Evolutionary conservation across 2,888 invertebrate species (phyloP), one percentile per base, ranked within the genome.

Genomic region (Apantesis nais): DNA sequence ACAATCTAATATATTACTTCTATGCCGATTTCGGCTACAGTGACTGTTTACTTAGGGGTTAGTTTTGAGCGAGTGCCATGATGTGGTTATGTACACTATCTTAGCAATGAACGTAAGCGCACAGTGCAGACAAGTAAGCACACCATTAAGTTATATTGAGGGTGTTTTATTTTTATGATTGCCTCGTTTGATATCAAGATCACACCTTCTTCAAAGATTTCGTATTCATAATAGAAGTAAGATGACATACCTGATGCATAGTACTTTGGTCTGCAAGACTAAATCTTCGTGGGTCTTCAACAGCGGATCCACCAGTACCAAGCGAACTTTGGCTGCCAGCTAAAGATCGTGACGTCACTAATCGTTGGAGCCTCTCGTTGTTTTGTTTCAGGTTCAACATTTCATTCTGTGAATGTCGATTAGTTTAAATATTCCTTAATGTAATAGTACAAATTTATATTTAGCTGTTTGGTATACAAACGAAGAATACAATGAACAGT

Each of bases 321-420:
- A 96, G 85, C 3, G 96, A 96, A 60, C 91, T 96, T 80, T 96
- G 96, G 70, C 96, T 96, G 29, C 96, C 96, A 9, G 96, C 96
- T 74, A 96, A 85, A 0, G 96, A 96, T 58, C 96, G 93, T 74
- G 96, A 96, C 76, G 96, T 96, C 69, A 99, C 98, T 89, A 99
- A 94, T 85, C 98, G 96, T 88, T 99, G 99, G 0, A 99, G 96
- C 39, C 99, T 96, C 89, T 99, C 99, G 90, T 99, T 99, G 93
- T 99, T 99, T 85, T 99, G 98, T 90, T 99, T 99, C 83, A 99
- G 95, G 86, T 98, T 98, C 87, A 98, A 96, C 99, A 99, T 99
- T 94, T 99, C 99, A 90, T 97, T 98, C 98, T 98, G 93, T 22
- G 68, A 73, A 60, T 34, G 16, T 48, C 19, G 37, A 34, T 34